Base-by-base conservation (phyloP, 2,888 invertebrate genomes). In the Furcula furcula region DNA sequence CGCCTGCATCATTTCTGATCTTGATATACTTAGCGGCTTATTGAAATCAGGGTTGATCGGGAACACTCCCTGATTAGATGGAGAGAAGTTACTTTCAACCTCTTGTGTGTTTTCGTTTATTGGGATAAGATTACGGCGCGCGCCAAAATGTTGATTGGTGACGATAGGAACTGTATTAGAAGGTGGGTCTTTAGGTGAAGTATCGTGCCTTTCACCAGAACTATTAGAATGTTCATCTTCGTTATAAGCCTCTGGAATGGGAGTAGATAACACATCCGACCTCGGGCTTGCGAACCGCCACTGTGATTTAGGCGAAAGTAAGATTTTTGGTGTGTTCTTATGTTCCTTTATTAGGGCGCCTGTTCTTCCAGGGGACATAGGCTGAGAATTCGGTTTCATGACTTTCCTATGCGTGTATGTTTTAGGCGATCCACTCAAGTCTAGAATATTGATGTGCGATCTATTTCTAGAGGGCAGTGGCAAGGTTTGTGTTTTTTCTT, bases 181-280 rank as follows among this genome's bases (percentile, higher is more conserved):
- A 47, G 79, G 72, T 59, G 74, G 69, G 59, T 62, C 73, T 31
- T 64, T 67, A 13, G 77, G 73, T 12, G 79, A 71, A 12, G 46
- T 51, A 26, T 87, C 89, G 36, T 80, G 84, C 55, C 89, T 90
- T 60, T 92, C 91, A 16, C 89, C 86, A 10, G 91, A 91, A 56
- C 91, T 91, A 45, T 90, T 91, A 1, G 91, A 91, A 55, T 90
- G 92, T 53, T 95, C 94, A 64, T 95, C 95, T 65, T 95, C 95
- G 62, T 94, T 93, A 60, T 91, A 90, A 53, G 94, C 96, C 88
- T 97, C 96, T 22, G 93, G 93, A 73, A 97, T 97, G 36, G 96
- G 95, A 27, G 94, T 94, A 23, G 96, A 95, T 65, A 97, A 91
- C 32, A 96, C 95, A 63, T 96, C 95, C 12, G 94, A 95, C 57